phyloP scores from a whole-genome alignment of 2,797 vertebrate species.

The Coracias cyanogaster region DNA sequence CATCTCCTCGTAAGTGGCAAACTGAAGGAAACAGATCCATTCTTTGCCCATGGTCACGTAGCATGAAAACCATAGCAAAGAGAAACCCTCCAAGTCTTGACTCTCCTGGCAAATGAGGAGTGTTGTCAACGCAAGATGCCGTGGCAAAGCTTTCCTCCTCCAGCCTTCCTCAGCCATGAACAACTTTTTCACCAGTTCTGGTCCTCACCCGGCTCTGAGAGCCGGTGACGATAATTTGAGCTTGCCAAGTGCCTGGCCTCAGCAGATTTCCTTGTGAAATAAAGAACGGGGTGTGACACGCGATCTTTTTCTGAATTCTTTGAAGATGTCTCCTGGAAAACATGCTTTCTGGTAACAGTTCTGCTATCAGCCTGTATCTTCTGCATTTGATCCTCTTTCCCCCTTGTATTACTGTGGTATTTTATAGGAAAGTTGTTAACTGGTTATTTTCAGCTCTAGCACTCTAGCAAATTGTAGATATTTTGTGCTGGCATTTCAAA shows the following conservation, averaged over 20 bases:
- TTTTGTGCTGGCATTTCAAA: neutral
- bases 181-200: neutral
- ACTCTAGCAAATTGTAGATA: neutral
- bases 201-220: neutral
- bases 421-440: neutral
- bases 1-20: neutral
- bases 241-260: neutral
- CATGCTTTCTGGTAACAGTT: neutral
- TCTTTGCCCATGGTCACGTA: accelerated
- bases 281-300: neutral
- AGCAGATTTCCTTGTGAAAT: constrained; percentile 17
- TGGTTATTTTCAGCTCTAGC: neutral
- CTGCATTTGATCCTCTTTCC: neutral
- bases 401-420: neutral
- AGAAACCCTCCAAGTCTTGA: neutral
- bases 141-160: neutral
- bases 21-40: neutral
- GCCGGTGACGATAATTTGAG: neutral
- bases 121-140: neutral
- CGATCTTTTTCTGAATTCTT: neutral
- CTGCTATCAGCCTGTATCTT: neutral
- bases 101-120: neutral
- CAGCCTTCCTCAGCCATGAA: neutral
- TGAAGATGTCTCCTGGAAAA: neutral
- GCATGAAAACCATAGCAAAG: neutral